These are phyloP conservation scores for Sardina pilchardus DNA, from an alignment of 2,113 vertebrate species.

Conservation along the genomic window DNA sequence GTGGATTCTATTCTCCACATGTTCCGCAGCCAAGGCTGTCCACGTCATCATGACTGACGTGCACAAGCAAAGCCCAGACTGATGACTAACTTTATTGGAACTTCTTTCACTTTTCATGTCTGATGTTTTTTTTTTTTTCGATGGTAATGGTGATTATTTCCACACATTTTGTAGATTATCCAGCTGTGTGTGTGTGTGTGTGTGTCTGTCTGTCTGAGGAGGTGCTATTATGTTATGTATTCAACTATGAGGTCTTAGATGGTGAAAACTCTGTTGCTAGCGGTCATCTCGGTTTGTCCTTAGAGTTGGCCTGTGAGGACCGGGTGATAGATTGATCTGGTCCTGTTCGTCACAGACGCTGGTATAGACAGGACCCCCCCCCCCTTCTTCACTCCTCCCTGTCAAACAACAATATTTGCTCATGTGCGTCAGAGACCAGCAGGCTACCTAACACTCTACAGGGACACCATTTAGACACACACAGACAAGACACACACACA, in stretches of 20 bases:
- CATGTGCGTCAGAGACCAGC: slow-evolving; percentile 66
- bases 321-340: background rate
- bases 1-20: background rate
- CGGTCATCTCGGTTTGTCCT: background rate
- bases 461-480: slow-evolving; percentile 60
- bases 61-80: background rate
- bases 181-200: background rate
- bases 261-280: background rate
- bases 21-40: background rate
- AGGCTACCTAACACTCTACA: slow-evolving; percentile 56
- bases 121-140: background rate
- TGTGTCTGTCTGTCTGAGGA: background rate
- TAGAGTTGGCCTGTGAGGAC: background rate
- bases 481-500: slow-evolving; percentile 40
- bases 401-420: slow-evolving; percentile 70
- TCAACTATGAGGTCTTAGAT: background rate
- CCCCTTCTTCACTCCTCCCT: slow-evolving; percentile 49
- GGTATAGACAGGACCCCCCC: background rate
- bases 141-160: background rate
- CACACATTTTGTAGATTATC: background rate
- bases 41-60: background rate
- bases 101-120: background rate
- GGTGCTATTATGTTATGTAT: background rate
- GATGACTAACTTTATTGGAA: background rate
- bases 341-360: background rate